Evolutionary conservation across 2,113 vertebrate genomes (phyloP).

Genomic region (Toxotes jaculatrix): DNA sequence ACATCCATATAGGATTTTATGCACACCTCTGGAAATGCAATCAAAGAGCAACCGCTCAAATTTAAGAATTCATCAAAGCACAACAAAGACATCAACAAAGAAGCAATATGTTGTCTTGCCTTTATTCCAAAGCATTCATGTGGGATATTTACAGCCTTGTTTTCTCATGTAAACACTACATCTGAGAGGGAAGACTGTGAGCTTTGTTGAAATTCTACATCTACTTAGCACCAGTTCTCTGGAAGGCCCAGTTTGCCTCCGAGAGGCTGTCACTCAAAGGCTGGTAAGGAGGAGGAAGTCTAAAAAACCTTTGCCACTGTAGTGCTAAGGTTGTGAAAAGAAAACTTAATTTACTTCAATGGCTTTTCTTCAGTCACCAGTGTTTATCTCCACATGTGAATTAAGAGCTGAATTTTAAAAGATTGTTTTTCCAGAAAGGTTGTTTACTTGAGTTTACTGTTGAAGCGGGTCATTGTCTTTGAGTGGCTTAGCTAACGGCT

Average conservation of each 20-base stretch:
- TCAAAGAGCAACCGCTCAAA: conserved; percentile 46
- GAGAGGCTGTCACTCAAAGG: conserved; percentile 50
- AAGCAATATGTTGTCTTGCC: conserved; percentile 23
- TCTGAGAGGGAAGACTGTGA: conserved; percentile 64
- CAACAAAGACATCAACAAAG: conserved; percentile 37
- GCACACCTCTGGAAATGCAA: conserved; percentile 41
- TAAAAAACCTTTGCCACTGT: conserved; percentile 60
- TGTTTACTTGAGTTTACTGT: conserved; percentile 44
- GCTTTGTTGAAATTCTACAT: conserved; percentile 80
- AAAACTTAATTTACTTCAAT: conserved; percentile 76
- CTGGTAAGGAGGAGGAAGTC: conserved; percentile 56
- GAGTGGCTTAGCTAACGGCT: not conserved
- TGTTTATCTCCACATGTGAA: conserved; percentile 60
- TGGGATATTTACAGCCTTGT: conserved; percentile 75
- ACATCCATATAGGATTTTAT: conserved; percentile 10
- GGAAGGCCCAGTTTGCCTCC: conserved; percentile 27
- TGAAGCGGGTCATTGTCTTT: not conserved
- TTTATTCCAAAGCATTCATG: conserved; percentile 73
- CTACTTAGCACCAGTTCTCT: conserved; percentile 65
- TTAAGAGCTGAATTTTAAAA: conserved; percentile 46
- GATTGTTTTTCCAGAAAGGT: conserved; percentile 41
- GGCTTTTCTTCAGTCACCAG: conserved; percentile 19
- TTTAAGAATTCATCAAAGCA: conserved; percentile 66
- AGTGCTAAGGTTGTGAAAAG: conserved; percentile 72
- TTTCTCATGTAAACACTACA: conserved; percentile 80